A percentile compares a stretch with the other conserved stretches of the same genome.
Evolutionary conservation across 2,888 invertebrate species (phyloP).

Genomic region (Leucoma salicis): DNA sequence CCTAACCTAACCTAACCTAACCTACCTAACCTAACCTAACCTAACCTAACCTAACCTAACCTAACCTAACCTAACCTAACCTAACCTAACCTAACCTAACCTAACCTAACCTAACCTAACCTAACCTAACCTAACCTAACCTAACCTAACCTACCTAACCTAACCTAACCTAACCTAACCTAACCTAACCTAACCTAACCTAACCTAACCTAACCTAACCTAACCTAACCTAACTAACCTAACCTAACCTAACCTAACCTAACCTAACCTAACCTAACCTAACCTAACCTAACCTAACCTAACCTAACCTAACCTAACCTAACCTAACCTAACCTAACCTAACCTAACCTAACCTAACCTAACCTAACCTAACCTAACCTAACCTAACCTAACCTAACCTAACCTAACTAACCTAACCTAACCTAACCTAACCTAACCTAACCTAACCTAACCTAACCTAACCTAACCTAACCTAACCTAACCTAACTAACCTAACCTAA

Average conservation of each 20-base stretch:
- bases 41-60: constrained; percentile 15
- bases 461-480: constrained; percentile 9
- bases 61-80: constrained; percentile 12
- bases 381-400: constrained; percentile 11
- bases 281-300: constrained; percentile 24
- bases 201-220: constrained; percentile 30
- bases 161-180: constrained; percentile 35
- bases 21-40: constrained; percentile 21
- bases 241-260: constrained; percentile 26
- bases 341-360: constrained; percentile 27
- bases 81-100: constrained; percentile 21
- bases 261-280: constrained; percentile 31
- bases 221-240: constrained; percentile 29
- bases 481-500: constrained; percentile 9
- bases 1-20: constrained; percentile 21
- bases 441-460: constrained; percentile 8
- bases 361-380: constrained; percentile 25
- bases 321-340: constrained; percentile 31
- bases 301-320: constrained; percentile 26
- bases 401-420: constrained; percentile 4
- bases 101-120: constrained; percentile 15
- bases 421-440: constrained; percentile 1
- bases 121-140: constrained; percentile 20
- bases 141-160: constrained; percentile 47
- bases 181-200: constrained; percentile 25